phyloP scores from a whole-genome alignment of 1,140 invertebrate genomes.

The Caenorhabditis inopinata region DNA sequence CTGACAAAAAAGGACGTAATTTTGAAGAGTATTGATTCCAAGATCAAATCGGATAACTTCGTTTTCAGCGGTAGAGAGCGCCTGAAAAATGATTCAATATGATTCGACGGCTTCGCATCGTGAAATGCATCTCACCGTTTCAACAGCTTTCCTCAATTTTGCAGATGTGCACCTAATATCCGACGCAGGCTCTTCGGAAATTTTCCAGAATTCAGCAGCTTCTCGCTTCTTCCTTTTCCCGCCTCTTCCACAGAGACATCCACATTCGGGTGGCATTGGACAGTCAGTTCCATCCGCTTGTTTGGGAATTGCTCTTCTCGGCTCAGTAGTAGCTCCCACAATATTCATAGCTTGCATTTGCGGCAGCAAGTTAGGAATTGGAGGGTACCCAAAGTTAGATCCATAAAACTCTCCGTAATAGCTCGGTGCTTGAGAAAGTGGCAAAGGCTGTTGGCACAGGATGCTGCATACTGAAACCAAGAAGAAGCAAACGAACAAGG shows the following conservation, averaged over 20 bases:
- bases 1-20: background rate
- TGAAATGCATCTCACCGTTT: background rate
- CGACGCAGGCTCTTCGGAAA: background rate
- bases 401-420: slow-evolving; percentile 18
- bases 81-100: background rate
- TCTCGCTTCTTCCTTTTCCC: background rate
- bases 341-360: background rate
- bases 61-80: background rate
- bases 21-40: background rate
- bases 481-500: background rate
- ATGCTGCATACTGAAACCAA: background rate
- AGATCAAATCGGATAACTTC: background rate
- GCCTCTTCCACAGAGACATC: slow-evolving; percentile 17
- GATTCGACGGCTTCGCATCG: too few relatives aligned
- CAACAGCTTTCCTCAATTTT: background rate
- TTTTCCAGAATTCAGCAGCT: background rate
- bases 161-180: background rate
- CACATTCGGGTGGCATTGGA: slow-evolving; percentile 25
- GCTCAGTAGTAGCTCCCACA: background rate
- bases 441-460: background rate
- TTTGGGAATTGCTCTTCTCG: background rate
- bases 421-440: background rate
- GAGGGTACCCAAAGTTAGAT: background rate
- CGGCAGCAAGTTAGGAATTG: background rate
- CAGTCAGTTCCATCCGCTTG: slow-evolving; percentile 15